Percentiles rank a stretch among this genome's conserved stretches.
phyloP scores from a whole-genome alignment of 2,113 vertebrate genomes.

The Thunnus maccoyii region DNA sequence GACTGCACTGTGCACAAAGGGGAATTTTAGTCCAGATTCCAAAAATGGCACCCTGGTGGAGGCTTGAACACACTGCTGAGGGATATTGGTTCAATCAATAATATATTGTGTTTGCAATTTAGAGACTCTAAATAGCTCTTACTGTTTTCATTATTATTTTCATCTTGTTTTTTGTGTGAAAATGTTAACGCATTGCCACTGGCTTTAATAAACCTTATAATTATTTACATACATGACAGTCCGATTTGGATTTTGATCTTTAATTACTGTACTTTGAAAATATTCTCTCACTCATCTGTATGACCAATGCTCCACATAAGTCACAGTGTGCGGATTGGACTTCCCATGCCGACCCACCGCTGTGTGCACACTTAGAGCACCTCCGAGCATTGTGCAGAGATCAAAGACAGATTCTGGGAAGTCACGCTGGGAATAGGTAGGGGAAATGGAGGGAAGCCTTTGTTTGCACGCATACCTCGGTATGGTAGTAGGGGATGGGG shows the following conservation, averaged over 20 bases:
- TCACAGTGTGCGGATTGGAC: conserved; percentile 57
- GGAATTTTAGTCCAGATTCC: conserved; percentile 35
- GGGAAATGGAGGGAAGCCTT: conserved; percentile 26
- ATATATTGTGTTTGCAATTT: background rate
- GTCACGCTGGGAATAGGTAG: conserved; percentile 56
- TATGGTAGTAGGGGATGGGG: conserved; percentile 7
- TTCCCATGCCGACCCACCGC: conserved; percentile 43
- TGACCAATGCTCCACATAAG: conserved; percentile 31
- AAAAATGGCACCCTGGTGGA: conserved; percentile 39
- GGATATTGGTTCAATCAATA: conserved; percentile 20
- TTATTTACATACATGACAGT: too few species aligned
- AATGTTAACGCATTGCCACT: background rate
- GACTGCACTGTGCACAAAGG: conserved; percentile 34
- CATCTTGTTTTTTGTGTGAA: background rate
- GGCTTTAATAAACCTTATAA: background rate
- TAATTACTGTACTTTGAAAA: conserved; percentile 7
- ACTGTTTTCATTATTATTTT: background rate
- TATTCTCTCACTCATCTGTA: conserved; percentile 2
- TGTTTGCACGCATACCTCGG: conserved; percentile 50
- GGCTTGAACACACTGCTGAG: conserved; percentile 4
- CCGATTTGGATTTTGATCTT: too few species aligned
- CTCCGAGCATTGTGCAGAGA: conserved; percentile 56
- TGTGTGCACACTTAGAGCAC: conserved; percentile 45
- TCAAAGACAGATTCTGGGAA: conserved; percentile 63
- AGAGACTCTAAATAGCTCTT: background rate